Evolutionary conservation across 2,113 vertebrate species (phyloP).

Genomic region (Melozone crissalis): DNA sequence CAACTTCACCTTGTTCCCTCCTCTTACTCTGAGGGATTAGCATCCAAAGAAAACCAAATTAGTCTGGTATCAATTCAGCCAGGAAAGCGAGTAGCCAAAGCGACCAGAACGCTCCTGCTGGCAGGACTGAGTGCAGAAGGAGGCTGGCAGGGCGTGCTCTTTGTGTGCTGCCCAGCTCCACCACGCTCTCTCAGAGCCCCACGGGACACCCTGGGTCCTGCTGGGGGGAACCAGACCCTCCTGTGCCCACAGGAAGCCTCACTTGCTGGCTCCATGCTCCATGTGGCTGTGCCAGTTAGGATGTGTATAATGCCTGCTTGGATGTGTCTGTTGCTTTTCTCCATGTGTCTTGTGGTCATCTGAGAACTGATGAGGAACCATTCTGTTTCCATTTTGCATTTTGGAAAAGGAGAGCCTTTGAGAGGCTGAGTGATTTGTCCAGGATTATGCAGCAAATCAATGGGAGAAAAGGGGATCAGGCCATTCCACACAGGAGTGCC

Average conservation of each 20-base stretch:
- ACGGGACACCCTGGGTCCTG: accelerated
- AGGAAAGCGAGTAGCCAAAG: not conserved
- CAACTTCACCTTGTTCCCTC: not conserved
- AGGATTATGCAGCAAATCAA: slow-evolving; percentile 13
- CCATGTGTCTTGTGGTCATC: not conserved
- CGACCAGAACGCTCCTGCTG: not conserved
- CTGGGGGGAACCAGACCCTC: not conserved
- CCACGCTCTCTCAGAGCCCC: not conserved
- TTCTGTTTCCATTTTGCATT: not conserved
- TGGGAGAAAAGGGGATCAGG: not conserved
- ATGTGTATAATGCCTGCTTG: not conserved
- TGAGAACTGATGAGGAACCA: not conserved
- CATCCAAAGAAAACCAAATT: not conserved
- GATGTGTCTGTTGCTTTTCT: not conserved
- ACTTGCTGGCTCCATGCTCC: not conserved
- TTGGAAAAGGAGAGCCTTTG: not conserved
- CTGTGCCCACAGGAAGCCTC: not conserved
- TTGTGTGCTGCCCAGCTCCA: not conserved
- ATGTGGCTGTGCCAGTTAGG: not conserved
- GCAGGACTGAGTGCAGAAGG: not conserved
- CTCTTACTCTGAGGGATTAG: not conserved
- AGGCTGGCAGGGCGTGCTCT: not conserved
- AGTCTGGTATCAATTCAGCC: not conserved
- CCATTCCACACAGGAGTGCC: not conserved
- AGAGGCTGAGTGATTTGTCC: not conserved